Evolutionary conservation across 2,797 vertebrate genomes (phyloP).

Genomic region (Harpagifer antarcticus): DNA sequence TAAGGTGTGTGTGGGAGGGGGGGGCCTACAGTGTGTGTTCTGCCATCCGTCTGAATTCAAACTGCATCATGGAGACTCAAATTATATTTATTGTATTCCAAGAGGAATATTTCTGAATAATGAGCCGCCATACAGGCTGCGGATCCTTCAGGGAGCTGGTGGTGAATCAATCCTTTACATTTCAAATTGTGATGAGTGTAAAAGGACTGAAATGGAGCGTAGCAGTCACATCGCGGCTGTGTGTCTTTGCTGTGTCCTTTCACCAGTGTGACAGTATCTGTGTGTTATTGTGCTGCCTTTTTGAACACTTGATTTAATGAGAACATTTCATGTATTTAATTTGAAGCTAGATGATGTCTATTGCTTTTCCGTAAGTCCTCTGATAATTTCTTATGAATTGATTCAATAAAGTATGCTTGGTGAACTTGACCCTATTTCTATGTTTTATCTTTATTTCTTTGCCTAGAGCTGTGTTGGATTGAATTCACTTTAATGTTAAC

Average conservation of each 20-base stretch:
- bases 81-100: constrained; percentile 54
- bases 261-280: constrained; percentile 2
- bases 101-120: background rate
- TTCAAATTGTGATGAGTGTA: background rate
- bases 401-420: constrained; percentile 57
- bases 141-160: constrained; percentile 3
- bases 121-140: background rate
- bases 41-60: constrained; percentile 28
- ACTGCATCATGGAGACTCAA: constrained; percentile 16
- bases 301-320: background rate
- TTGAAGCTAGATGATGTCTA: constrained; percentile 9
- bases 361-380: constrained; percentile 5
- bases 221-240: background rate
- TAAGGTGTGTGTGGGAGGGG: background rate
- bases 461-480: background rate
- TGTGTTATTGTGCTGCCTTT: background rate
- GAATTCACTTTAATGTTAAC: background rate
- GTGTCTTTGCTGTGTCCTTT: constrained; percentile 12
- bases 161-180: background rate
- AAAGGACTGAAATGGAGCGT: background rate
- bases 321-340: constrained; percentile 31
- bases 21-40: background rate
- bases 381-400: constrained; percentile 2
- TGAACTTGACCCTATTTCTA: background rate
- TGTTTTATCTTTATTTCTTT: background rate